Evolutionary conservation across 2,113 vertebrate genomes (phyloP).

Genomic region (Microcebus griseorufus): DNA sequence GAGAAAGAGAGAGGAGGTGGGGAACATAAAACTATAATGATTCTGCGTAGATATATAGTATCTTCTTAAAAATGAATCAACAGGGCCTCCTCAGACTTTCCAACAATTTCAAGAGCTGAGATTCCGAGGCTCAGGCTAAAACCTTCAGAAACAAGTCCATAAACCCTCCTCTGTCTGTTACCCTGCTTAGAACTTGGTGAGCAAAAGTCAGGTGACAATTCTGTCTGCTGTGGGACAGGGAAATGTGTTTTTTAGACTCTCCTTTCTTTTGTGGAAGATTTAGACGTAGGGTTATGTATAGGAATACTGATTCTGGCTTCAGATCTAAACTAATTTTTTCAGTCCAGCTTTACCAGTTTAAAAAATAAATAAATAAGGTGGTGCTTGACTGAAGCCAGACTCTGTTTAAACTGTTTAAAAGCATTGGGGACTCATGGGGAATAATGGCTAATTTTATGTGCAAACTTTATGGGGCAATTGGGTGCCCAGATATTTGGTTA

Average conservation of each 20-base stretch:
- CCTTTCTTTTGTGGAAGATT: background rate
- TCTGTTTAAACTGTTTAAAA: background rate
- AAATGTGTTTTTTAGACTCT: background rate
- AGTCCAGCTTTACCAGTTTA: background rate
- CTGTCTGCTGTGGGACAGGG: background rate
- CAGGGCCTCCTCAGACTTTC: background rate
- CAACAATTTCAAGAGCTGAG: background rate
- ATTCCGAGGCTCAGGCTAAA: background rate
- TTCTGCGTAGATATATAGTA: background rate
- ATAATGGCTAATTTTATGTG: background rate
- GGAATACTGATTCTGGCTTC: background rate
- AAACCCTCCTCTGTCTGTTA: background rate
- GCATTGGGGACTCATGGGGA: background rate
- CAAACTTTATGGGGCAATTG: background rate
- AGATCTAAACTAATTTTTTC: background rate
- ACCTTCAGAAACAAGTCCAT: background rate
- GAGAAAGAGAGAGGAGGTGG: background rate
- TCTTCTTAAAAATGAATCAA: background rate
- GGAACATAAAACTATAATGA: background rate
- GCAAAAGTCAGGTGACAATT: background rate
- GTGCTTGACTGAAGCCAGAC: background rate
- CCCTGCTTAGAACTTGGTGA: background rate
- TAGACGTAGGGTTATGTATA: background rate
- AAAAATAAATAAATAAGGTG: background rate
- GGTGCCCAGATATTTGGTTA: background rate